Conservation (phyloP, 37 sponge, comb jelly and placozoan species). For the Tethya wilhelma region DNA sequence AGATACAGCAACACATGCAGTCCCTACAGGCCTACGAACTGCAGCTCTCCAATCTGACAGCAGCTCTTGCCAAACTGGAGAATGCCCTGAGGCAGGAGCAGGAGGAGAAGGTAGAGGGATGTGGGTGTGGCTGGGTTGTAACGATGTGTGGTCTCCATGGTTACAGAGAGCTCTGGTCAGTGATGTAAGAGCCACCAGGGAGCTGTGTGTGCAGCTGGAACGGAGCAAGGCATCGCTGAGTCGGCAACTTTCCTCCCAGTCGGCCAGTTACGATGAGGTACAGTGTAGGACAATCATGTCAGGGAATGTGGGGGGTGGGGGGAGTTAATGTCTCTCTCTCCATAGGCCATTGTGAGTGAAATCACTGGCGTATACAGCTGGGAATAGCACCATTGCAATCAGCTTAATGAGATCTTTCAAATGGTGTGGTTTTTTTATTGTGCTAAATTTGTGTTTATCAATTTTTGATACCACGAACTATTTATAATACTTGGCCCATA, state of each 20-base stretch:
- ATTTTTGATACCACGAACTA: too few relatives aligned
- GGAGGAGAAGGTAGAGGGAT: slow-evolving; percentile 87
- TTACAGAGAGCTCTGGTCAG: slow-evolving; percentile 69
- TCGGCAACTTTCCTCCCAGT: slow-evolving; percentile 67
- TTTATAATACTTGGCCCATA: too few relatives aligned
- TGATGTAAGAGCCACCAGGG: slow-evolving; percentile 78
- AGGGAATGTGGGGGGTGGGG: too few relatives aligned
- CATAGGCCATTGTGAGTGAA: too few relatives aligned
- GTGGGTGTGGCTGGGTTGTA: neutral
- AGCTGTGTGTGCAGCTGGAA: slow-evolving; percentile 84
- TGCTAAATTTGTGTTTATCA: too few relatives aligned
- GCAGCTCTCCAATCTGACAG: slow-evolving; percentile 74
- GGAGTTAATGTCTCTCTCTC: too few relatives aligned
- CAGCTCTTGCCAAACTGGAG: slow-evolving; percentile 79
- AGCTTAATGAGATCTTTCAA: too few relatives aligned
- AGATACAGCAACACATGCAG: slow-evolving; percentile 71
- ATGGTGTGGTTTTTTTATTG: too few relatives aligned
- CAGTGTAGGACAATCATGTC: too few relatives aligned
- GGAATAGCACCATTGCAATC: too few relatives aligned
- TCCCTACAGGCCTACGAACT: slow-evolving; percentile 69
- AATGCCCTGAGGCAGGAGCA: slow-evolving; percentile 72
- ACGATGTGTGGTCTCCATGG: neutral
- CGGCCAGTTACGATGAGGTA: slow-evolving; percentile 71
- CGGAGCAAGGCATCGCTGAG: slow-evolving; percentile 70
- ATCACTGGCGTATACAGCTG: too few relatives aligned